Evolutionary conservation across 2,797 vertebrate species (phyloP), one percentile per base, ranked within the genome.

Genomic region (Scolopax rusticola): DNA sequence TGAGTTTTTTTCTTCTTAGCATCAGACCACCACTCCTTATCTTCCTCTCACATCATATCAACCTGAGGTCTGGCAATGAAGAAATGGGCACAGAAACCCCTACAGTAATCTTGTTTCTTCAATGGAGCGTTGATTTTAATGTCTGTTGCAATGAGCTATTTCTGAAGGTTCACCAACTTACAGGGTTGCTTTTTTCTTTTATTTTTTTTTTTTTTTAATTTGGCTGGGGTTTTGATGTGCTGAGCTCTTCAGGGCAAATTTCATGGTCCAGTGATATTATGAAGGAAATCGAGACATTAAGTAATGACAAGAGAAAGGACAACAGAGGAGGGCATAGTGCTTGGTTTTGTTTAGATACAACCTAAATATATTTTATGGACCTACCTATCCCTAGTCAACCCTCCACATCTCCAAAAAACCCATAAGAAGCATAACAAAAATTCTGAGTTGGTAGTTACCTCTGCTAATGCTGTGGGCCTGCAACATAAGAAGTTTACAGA

Each of bases 271-370:
- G 18, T 60, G 23, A 68, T 57, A 82, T 27, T 83, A 88, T 36
- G 41, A 94, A 91, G n/a, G 50, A 93, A 94, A 93, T 75, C 64
- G 92, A 87, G 63, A 69, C 28, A 61, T 81, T 82, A 90, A 82
- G 41, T 45, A 64, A 86, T 30, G 47, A 84, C 89, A 95, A 89
- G 32, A 93, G 20, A 92, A 92, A 86, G 47, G 67, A 86, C 23
- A 90, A 57, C 15, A 74, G 25, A 6, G 6, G 8, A 74, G n/a
- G 16, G 24, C 13, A 71, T 28, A 6, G 27, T 21, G 40, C 41
- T 74, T 68, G 65, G 17, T 32, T 91, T 54, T 81, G 43, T 56
- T 73, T 84, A 73, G 45, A n/a, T 73, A 60, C 54, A 82, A 67
- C 14, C 59, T 63, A 68, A 57, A 69, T 73, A 9, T 51, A 59